Conservation (phyloP, 2,797 vertebrate species). For the Spinibarbus caldwelli region DNA sequence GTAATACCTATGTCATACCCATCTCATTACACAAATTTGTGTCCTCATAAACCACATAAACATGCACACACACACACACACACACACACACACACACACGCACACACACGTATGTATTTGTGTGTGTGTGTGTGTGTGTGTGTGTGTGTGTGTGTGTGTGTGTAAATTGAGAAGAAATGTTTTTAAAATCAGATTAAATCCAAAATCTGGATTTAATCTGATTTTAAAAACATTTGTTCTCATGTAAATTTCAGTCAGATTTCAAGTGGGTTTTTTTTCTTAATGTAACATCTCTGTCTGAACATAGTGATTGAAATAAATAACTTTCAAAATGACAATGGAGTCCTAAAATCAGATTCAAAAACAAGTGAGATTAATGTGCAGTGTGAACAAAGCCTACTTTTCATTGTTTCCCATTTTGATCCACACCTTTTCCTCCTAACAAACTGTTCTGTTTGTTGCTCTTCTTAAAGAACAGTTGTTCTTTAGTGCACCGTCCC, state of each 20-base stretch:
- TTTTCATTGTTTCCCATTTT: slow-evolving; percentile 45
- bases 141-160: no score
- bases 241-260: neutral
- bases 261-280: neutral
- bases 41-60: neutral
- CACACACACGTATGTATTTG: no score
- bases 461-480: slow-evolving; percentile 12
- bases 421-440: slow-evolving; percentile 24
- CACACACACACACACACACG: no score
- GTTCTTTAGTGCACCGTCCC: slow-evolving; percentile 19
- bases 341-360: neutral
- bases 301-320: neutral
- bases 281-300: neutral
- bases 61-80: no score
- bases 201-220: neutral
- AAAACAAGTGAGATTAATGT: neutral
- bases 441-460: slow-evolving; percentile 29
- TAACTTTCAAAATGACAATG: slow-evolving; percentile 2
- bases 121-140: no score
- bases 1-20: neutral
- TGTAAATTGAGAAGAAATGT: no score
- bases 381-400: slow-evolving; percentile 9
- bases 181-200: neutral
- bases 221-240: neutral
- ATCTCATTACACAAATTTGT: neutral